Percentiles rank a stretch among this genome's conserved stretches.
Evolutionary conservation across 1,140 invertebrate genomes (phyloP).

Genomic region (Myzus persicae): DNA sequence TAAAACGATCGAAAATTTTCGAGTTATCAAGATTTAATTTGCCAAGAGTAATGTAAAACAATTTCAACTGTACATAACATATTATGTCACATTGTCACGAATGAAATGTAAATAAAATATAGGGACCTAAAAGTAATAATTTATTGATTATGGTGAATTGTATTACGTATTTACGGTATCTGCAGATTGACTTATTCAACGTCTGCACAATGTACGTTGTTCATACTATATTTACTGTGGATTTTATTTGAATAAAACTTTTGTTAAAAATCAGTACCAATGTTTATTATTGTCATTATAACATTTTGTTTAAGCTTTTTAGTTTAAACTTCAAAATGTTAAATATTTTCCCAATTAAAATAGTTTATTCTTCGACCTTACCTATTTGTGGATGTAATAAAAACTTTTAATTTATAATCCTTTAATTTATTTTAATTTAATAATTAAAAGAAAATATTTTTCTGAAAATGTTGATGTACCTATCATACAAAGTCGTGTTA

Average conservation of each 20-base stretch:
- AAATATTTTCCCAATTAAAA: background rate
- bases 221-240: background rate
- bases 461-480: background rate
- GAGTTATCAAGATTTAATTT: background rate
- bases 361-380: background rate
- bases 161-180: background rate
- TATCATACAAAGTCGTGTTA: background rate
- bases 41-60: background rate
- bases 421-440: background rate
- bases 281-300: background rate
- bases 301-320: background rate
- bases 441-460: constrained; percentile 47
- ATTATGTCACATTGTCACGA: background rate
- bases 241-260: background rate
- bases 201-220: background rate
- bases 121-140: background rate
- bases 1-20: background rate
- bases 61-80: background rate
- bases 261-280: background rate
- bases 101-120: background rate
- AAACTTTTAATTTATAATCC: constrained; percentile 6
- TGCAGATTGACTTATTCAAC: background rate
- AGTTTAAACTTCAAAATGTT: background rate
- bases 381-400: background rate
- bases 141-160: background rate